Evolutionary conservation across 2,797 vertebrate species (phyloP).

Genomic region (Microctenopoma steveboyesi): DNA sequence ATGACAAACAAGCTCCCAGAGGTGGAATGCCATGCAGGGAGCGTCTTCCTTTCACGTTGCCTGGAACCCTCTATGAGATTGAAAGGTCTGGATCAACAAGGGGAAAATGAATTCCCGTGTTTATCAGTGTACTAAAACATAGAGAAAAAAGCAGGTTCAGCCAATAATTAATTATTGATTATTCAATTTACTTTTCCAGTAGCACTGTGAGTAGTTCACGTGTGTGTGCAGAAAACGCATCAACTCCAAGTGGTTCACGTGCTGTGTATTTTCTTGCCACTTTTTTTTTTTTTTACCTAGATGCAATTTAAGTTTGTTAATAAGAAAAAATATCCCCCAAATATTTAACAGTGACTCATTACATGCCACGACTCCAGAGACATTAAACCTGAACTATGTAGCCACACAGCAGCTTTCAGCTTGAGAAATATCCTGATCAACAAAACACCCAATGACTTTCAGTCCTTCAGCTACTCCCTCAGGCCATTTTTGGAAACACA

Average conservation of each 20-base stretch:
- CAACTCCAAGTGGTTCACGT: too few relatives aligned
- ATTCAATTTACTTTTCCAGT: not conserved
- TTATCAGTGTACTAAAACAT: not conserved
- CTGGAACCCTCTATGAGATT: too few relatives aligned
- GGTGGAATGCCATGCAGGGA: too few relatives aligned
- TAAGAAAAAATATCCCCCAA: not conserved
- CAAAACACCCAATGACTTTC: constrained; percentile 32
- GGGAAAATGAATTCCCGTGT: not conserved
- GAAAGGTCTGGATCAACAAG: too few relatives aligned
- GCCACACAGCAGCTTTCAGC: constrained; percentile 26
- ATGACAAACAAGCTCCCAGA: too few relatives aligned
- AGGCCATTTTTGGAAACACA: constrained; percentile 48
- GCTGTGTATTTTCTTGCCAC: too few relatives aligned
- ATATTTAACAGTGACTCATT: not conserved
- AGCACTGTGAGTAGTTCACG: not conserved
- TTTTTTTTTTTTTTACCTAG: too few relatives aligned
- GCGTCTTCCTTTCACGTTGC: too few relatives aligned
- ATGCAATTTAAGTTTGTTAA: too few relatives aligned
- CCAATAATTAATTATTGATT: not conserved
- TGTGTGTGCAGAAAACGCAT: too few relatives aligned
- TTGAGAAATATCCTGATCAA: constrained; percentile 44
- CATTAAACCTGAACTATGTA: not conserved
- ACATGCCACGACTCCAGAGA: not conserved
- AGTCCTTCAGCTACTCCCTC: constrained; percentile 40
- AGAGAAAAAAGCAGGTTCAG: too few relatives aligned